Base-by-base conservation (phyloP, 2,113 vertebrate genomes). In the Chlorodrepanis virens region DNA sequence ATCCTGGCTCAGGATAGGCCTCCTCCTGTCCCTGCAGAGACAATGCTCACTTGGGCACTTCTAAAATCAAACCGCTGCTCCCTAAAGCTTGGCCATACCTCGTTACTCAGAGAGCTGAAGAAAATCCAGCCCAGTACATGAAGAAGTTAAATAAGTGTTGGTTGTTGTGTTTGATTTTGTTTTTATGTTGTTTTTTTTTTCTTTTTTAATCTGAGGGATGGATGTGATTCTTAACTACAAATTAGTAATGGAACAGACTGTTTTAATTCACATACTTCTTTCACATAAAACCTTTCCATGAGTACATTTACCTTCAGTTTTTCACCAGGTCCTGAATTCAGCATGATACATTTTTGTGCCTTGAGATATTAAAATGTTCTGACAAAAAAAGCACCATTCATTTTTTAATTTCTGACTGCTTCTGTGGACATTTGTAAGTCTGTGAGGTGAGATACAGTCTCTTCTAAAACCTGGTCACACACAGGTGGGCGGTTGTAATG, bases 401-500 rank as follows among this genome's bases (percentile, higher is more conserved):
- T 42, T 72, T 87, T 76, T 74, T 12, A 80, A 89, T 83, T 90
- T 91, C 79, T 79, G 88, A 84, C 78, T 57, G 68, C 89, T 94
- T 72, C 59, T 27, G 42, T 64, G 81, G 83, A 44, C 70, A 60
- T 81, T 19, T 88, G 4, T 79, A 72, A 93, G 59, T 83, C 67
- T 94, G 53, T 67, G 31, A 74, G 61, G 64, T 70, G 72, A 80
- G 92, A 68, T 5, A 40, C 0, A 56, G 68, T 56, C 65, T 64
- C 10, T 40, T 14, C 49, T 70, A 75, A 87, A 85, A 39, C 14
- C 59, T 5, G 59, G 39, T 99, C 98, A 99, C 92, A 99, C 99
- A 50, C 99, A 99, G 19, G 99, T 98, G 25, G 99, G 99, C 8
- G 99, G 98, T 6, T 98, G 98, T 65, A 98, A 96, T 0, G 99